Evolutionary conservation across 2,888 invertebrate species (phyloP), one percentile per base, ranked within the genome.

Genomic region (Trichogramma dendrolimi): DNA sequence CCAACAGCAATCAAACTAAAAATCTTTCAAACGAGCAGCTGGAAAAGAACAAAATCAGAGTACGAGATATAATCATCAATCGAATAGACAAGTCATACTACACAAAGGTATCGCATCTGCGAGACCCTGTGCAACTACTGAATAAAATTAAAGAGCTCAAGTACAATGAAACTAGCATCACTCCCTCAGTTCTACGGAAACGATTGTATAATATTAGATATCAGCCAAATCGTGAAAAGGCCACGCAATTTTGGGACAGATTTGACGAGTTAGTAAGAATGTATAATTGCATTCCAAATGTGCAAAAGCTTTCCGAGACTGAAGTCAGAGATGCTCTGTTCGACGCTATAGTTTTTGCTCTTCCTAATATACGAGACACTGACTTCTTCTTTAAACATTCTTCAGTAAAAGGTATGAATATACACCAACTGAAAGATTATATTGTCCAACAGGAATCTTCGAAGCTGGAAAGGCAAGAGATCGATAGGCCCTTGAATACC

Each of bases 11-110:
- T 5, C 43, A 51, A 7, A 57, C 27, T 11, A 8, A 14, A 48
- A 14, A 40, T 8, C 6, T 57, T 8, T 48, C 61, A 47, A 57
- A 50, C 11, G 11, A 7, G 44, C 58, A 54, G 1, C 53, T 38
- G 11, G 57, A 62, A 50, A 58, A 57, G 46, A 54, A 65, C 39
- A 63, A 52, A 41, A 55, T 51, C 52, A 61, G 53, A 56, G 65
- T 61, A 4, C 39, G 63, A 51, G 63, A 66, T n/a, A 67, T 62
- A 39, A 27, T 62, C 6, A 63, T 60, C 39, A 61, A 56, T 58
- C 50, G 56, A 38, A 11, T 62, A 8, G 63, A 65, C 55, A 43
- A 56, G 55, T 46, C 43, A 4, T 63, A 55, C 41, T 54, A 60
- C 41, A 55, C 14, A 14, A 14, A 14, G 14, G 14, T 14, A 14